Evolutionary conservation across 2,888 invertebrate genomes (phyloP).

Genomic region (Leptogaster cylindrica): DNA sequence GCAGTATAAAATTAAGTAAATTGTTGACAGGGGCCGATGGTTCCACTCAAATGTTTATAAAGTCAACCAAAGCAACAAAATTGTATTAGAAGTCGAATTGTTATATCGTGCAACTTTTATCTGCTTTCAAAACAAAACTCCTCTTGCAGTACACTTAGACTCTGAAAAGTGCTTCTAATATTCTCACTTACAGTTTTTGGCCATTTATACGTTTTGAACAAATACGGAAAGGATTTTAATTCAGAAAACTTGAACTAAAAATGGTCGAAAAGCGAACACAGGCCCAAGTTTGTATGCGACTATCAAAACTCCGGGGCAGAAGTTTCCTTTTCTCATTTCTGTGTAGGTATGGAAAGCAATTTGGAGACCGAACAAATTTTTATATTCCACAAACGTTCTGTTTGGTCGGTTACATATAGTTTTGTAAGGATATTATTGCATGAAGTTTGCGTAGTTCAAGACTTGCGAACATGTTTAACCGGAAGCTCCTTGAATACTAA

Average conservation of each 20-base stretch:
- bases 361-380: not conserved
- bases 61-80: too few species aligned
- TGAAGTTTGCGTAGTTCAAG: not conserved
- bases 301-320: not conserved
- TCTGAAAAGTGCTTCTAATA: too few species aligned
- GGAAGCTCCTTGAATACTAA: too few species aligned
- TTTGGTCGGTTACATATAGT: conserved; percentile 2
- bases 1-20: too few species aligned
- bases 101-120: too few species aligned
- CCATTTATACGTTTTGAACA: too few species aligned
- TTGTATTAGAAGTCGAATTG: too few species aligned
- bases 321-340: not conserved
- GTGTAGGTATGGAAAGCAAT: not conserved
- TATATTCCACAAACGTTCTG: not conserved
- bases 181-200: too few species aligned
- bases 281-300: not conserved
- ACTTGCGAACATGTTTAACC: conserved; percentile 1
- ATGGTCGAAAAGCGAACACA: not conserved
- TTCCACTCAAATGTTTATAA: too few species aligned
- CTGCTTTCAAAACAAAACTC: too few species aligned
- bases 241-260: not conserved
- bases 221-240: not conserved
- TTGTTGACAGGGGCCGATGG: too few species aligned
- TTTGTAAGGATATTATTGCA: not conserved
- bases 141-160: too few species aligned